A percentile compares a stretch with the other conserved stretches of the same genome.
phyloP scores from a whole-genome alignment of 2,888 invertebrate species.

The Xestoiulus laeticollis region DNA sequence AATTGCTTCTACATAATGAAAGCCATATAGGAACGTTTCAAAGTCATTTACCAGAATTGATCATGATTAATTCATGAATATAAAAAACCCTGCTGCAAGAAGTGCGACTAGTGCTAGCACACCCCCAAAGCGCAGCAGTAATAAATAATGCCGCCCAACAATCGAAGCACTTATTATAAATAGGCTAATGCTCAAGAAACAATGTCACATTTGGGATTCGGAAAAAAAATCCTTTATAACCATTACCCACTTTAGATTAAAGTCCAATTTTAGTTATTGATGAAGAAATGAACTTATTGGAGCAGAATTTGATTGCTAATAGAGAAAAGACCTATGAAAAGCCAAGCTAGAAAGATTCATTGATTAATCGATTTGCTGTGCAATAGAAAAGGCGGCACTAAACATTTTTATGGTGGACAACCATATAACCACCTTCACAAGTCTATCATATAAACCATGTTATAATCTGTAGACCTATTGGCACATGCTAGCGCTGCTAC shows the following conservation, averaged over 20 bases:
- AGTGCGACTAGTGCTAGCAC: not conserved
- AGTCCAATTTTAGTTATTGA: not conserved
- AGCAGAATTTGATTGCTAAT: not conserved
- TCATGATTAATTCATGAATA: constrained; percentile 29
- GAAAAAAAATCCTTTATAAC: not conserved
- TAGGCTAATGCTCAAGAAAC: not conserved
- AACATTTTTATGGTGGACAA: constrained; percentile 26
- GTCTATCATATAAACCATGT: not conserved
- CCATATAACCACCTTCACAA: not conserved
- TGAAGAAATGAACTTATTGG: not conserved
- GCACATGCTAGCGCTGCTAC: not conserved
- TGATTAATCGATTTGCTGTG: constrained; percentile 23
- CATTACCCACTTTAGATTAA: not conserved
- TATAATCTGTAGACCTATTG: not conserved
- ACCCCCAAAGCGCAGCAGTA: not conserved
- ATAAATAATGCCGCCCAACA: not conserved
- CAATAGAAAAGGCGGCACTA: not conserved
- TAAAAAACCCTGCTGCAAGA: not conserved
- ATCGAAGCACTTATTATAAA: constrained; percentile 15
- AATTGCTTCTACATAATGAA: not conserved
- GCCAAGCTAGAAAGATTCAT: constrained; percentile 12
- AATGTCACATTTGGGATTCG: not conserved
- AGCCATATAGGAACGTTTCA: not conserved
- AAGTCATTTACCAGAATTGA: not conserved
- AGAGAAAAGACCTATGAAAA: not conserved